Base-by-base conservation (phyloP, 2,797 vertebrate species). In the Chiroxiphia lanceolata region DNA sequence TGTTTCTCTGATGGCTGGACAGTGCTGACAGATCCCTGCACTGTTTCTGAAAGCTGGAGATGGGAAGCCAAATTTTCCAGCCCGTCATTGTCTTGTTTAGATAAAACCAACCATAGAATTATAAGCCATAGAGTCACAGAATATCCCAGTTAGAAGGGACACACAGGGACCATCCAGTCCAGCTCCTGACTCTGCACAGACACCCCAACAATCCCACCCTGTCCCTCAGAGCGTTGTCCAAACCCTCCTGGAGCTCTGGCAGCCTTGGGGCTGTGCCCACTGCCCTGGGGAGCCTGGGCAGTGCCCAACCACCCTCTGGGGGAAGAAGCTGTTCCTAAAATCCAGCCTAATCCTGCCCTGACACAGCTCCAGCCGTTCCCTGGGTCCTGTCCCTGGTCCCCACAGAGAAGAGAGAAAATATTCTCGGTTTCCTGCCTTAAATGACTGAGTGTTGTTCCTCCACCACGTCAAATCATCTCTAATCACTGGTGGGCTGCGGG, bases 21-120 rank as follows among this genome's bases (percentile, higher is more conserved):
- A 29, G 33, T 2, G 1, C 40, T 83, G 47, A 14, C 26, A 29
- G 36, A n/a, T 18, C 21, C 47, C 57, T 1, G 2, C 3, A 0
- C 20, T 36, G 23, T 38, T 90, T 72, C 71, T 2, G 1, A 54
- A 85, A 61, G 44, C 18, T 57, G 57, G 27, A 71, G 40, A 31
- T 34, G 48, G 78, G 57, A 71, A 71, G 33, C 50, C 19, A 13
- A 29, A 25, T 80, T 63, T 92, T 69, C 68, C 68, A 88, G 50
- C 25, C 38, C 42, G 12, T 27, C 44, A 3, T 31, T 59, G 13
- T 26, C 80, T 69, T 1, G 0, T 27, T 60, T 59, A 56, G 31
- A 29, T 56, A 20, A 75, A 78, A 36, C 29, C 36, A n/a, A 7
- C 29, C 25, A n/a, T 34, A 50, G 31, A 77, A 61, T 13, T 34